These are phyloP conservation scores for Dorcus parallelipipedus DNA, from an alignment of 2,888 invertebrate genomes.

Conservation along the genomic window DNA sequence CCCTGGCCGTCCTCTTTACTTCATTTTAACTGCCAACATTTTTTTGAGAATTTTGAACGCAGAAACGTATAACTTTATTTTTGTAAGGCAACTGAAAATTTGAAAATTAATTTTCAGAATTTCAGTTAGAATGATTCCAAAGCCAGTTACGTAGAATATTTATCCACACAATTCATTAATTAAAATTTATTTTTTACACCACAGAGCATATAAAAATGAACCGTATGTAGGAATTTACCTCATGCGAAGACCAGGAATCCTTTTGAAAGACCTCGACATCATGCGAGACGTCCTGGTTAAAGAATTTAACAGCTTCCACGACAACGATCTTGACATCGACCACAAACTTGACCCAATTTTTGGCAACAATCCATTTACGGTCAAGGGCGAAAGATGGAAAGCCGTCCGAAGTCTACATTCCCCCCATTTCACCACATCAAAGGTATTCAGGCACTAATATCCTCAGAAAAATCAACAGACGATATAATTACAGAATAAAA, in stretches of 20 bases:
- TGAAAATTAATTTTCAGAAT: too few relatives aligned
- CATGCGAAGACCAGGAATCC: slow-evolving; percentile 23
- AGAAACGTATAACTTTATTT: too few relatives aligned
- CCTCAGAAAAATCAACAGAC: neutral
- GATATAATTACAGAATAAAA: slow-evolving; percentile 35
- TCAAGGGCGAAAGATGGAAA: slow-evolving; percentile 53
- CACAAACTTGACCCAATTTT: slow-evolving; percentile 49
- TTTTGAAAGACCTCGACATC: slow-evolving; percentile 30
- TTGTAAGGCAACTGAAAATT: too few relatives aligned
- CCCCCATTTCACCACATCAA: slow-evolving; percentile 51
- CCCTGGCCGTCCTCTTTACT: too few relatives aligned
- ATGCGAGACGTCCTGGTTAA: slow-evolving; percentile 28
- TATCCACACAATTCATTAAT: too few relatives aligned
- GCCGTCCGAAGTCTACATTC: slow-evolving; percentile 49
- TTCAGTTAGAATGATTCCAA: too few relatives aligned
- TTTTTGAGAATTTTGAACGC: too few relatives aligned
- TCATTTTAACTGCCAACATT: too few relatives aligned
- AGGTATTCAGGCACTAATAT: slow-evolving; percentile 23
- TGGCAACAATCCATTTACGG: slow-evolving; percentile 49
- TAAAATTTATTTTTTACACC: neutral
- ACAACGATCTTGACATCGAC: slow-evolving; percentile 33
- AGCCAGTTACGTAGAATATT: too few relatives aligned
- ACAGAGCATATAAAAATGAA: slow-evolving; percentile 27
- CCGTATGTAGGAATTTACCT: slow-evolving; percentile 32
- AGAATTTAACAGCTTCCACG: slow-evolving; percentile 34